Conservation (phyloP, 2,113 vertebrate genomes). For the Parus major region DNA sequence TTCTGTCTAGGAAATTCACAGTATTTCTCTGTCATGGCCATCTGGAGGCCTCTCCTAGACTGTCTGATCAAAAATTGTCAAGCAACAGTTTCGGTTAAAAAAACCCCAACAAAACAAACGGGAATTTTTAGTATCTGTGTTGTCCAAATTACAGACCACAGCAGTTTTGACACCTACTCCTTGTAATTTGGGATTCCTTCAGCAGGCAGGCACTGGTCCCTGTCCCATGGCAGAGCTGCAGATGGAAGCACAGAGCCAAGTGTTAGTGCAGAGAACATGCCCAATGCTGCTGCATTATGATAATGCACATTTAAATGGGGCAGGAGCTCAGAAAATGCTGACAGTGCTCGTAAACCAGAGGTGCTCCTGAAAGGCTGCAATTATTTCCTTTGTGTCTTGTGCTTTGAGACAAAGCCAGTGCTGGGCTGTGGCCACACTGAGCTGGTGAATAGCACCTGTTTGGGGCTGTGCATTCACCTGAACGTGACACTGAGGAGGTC, state of each 20-base stretch:
- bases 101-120: neutral
- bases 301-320: neutral
- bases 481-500: accelerated
- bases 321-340: neutral
- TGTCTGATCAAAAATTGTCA: neutral
- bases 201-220: slow-evolving; percentile 56
- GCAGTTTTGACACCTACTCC: slow-evolving; percentile 47
- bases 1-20: neutral
- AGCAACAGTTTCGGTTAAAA: neutral
- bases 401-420: neutral
- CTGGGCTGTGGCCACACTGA: neutral
- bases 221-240: slow-evolving; percentile 53
- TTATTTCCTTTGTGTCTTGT: neutral
- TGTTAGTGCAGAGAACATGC: neutral
- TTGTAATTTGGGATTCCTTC: slow-evolving; percentile 47
- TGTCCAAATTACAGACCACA: neutral
- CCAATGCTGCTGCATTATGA: neutral
- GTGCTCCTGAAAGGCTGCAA: neutral
- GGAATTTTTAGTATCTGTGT: neutral
- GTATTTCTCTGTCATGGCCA: neutral
- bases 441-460: neutral
- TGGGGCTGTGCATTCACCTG: neutral
- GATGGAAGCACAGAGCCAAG: slow-evolving; percentile 12
- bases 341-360: neutral
- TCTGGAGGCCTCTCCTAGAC: neutral